These are phyloP conservation scores for Samia ricini DNA, from an alignment of 1,140 invertebrate species.

Conservation along the genomic window DNA sequence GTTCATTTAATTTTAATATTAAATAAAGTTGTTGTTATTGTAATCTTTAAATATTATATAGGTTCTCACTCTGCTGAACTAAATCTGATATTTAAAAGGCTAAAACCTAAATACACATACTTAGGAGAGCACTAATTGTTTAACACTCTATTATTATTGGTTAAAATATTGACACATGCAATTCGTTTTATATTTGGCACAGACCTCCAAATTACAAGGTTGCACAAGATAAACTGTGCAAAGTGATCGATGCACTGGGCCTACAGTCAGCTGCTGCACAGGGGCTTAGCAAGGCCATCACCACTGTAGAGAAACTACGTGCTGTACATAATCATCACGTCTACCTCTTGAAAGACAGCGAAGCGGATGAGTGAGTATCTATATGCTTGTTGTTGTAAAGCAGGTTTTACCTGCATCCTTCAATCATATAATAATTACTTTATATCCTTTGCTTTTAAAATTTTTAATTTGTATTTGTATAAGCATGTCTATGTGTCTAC, in stretches of 20 bases:
- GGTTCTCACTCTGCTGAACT: too few species aligned
- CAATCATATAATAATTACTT: neutral
- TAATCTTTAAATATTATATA: too few species aligned
- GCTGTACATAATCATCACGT: constrained; percentile 82
- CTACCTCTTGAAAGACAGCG: constrained; percentile 83
- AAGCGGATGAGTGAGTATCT: constrained; percentile 79
- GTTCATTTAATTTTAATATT: too few species aligned
- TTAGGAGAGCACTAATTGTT: too few species aligned
- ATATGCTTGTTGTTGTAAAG: neutral
- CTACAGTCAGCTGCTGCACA: constrained; percentile 86
- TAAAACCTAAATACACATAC: too few species aligned
- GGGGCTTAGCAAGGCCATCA: constrained; percentile 84
- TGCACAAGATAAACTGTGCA: constrained; percentile 80
- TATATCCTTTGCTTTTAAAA: neutral
- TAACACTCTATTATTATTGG: too few species aligned
- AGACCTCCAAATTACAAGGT: constrained; percentile 70
- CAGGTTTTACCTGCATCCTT: neutral
- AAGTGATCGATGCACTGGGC: constrained; percentile 84
- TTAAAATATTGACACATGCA: too few species aligned
- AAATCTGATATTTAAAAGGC: too few species aligned
- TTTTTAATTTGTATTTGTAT: constrained; percentile 11
- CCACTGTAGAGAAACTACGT: constrained; percentile 82
- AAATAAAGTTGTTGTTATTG: too few species aligned
- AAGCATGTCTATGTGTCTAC: neutral
- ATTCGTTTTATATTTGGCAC: neutral